A percentile compares a stretch with the other conserved stretches of the same genome.
Conservation (phyloP, 2,113 vertebrate species). For the Myiozetetes cayanensis region DNA sequence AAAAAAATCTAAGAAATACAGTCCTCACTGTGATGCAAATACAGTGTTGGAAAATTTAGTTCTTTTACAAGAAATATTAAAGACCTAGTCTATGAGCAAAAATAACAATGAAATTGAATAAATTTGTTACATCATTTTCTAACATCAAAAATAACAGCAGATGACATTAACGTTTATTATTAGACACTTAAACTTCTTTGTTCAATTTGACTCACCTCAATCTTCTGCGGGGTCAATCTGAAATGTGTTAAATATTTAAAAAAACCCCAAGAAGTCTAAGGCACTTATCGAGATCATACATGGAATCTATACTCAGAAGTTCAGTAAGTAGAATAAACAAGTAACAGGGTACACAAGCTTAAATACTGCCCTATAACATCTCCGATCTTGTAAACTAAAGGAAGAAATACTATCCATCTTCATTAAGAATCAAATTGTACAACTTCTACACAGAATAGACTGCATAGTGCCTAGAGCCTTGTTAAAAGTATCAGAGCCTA, state of each 20-base stretch:
- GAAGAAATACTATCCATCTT: not conserved
- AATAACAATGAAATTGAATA: not conserved
- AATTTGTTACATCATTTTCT: not conserved
- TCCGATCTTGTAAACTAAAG: not conserved
- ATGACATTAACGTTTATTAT: not conserved
- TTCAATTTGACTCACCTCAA: not conserved
- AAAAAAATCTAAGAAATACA: not conserved
- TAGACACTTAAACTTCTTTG: not conserved
- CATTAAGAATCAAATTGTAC: not conserved
- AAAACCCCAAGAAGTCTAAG: not conserved
- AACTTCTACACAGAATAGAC: not conserved
- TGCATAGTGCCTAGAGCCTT: not conserved
- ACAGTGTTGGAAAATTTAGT: not conserved
- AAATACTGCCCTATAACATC: not conserved
- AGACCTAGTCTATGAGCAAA: not conserved
- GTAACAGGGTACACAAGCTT: not conserved
- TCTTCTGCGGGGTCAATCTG: not conserved
- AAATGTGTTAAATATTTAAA: not conserved
- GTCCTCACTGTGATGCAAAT: not conserved
- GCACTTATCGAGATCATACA: not conserved
- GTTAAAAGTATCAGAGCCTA: not conserved
- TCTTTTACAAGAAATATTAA: not conserved
- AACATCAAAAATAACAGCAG: not conserved
- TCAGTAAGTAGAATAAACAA: not conserved
- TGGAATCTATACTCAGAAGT: not conserved